phyloP scores from a whole-genome alignment of 2,113 vertebrate genomes.

The Prietella phreatophila region DNA sequence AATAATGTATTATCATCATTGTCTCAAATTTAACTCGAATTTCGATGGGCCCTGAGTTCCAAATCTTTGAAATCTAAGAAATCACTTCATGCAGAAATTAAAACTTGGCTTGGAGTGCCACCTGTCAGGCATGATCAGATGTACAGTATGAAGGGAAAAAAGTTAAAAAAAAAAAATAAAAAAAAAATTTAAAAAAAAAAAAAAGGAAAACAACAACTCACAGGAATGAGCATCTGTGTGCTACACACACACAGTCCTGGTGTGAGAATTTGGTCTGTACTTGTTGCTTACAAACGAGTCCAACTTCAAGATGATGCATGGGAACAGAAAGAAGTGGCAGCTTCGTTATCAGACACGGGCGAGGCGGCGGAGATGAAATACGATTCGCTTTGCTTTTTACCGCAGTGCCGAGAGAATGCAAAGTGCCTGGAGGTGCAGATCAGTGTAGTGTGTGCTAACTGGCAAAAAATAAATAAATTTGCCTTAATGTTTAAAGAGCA shows the following conservation, averaged over 20 bases:
- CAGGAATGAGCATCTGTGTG: not conserved
- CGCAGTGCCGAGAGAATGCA: not conserved
- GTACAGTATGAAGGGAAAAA: not conserved
- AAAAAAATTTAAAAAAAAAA: not conserved
- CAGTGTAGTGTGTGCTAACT: constrained; percentile 17
- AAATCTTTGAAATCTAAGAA: not conserved
- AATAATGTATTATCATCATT: not conserved
- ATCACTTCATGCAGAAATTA: not conserved
- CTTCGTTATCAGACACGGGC: not conserved
- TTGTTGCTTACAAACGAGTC: constrained; percentile 1
- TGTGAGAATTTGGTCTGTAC: not conserved
- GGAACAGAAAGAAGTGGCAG: constrained; percentile 2
- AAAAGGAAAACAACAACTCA: not conserved
- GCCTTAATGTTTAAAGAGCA: not conserved
- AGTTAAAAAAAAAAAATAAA: not conserved
- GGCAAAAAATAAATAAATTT: not conserved
- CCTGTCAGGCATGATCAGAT: not conserved
- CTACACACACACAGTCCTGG: not conserved
- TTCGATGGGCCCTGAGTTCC: no score
- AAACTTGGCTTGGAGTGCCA: not conserved
- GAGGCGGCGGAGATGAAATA: not conserved
- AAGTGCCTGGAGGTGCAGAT: constrained; percentile 17
- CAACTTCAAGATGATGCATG: constrained; percentile 15
- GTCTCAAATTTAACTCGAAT: no score
- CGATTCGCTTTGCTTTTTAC: not conserved